phyloP scores from a whole-genome alignment of 2,113 vertebrate species.

The Epinephelus lanceolatus region DNA sequence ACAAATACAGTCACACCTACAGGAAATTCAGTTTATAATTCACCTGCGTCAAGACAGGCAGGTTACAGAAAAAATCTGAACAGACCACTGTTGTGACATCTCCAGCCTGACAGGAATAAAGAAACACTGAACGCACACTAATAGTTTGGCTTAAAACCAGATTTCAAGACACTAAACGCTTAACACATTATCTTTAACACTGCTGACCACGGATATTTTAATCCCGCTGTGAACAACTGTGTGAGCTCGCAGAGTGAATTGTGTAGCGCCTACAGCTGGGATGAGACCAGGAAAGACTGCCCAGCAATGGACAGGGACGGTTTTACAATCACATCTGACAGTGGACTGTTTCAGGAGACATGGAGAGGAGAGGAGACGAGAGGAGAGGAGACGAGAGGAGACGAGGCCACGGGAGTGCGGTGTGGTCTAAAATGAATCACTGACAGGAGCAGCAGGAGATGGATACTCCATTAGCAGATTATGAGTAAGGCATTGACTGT shows the following conservation, averaged over 20 bases:
- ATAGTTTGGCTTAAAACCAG: background rate
- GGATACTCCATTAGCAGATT: constrained; percentile 22
- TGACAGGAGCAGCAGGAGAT: background rate
- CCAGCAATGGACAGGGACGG: background rate
- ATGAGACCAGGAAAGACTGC: background rate
- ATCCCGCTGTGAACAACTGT: background rate
- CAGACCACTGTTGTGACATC: background rate
- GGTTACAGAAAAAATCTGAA: background rate
- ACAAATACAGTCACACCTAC: background rate
- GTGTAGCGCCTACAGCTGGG: background rate
- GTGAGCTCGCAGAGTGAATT: background rate
- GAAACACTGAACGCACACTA: background rate
- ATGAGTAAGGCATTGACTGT: constrained; percentile 26
- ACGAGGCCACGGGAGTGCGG: no score
- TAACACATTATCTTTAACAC: background rate
- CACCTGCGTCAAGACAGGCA: background rate
- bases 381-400: background rate
- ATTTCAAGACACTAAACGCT: background rate
- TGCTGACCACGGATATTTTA: background rate
- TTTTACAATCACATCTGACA: constrained; percentile 21
- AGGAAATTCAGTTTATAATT: background rate
- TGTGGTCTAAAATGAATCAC: constrained; percentile 24
- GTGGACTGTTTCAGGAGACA: constrained; percentile 6
- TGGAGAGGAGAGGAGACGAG: background rate
- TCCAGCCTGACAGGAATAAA: background rate